Evolutionary conservation across 2,888 invertebrate species (phyloP).

Genomic region (Cyrtodaria siliqua): DNA sequence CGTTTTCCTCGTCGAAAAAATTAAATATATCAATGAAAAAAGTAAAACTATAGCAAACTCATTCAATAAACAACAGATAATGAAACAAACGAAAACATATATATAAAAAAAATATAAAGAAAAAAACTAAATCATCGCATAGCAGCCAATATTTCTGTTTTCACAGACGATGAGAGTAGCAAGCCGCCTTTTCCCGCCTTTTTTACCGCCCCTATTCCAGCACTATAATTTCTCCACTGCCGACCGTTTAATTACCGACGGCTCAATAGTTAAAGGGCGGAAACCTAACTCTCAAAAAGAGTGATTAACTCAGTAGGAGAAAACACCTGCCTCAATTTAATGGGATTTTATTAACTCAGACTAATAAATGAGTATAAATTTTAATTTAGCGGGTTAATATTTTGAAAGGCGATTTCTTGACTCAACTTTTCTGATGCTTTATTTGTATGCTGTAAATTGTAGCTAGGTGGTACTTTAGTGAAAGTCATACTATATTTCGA

Average conservation of each 20-base stretch:
- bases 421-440: no score
- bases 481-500: no score
- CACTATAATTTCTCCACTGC: conserved; percentile 22
- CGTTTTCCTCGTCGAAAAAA: no score
- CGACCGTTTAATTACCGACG: neutral
- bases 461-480: no score
- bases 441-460: no score
- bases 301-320: conserved; percentile 42
- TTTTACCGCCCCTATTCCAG: conserved; percentile 32
- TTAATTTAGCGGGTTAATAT: conserved; percentile 19
- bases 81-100: no score
- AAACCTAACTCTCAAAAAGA: conserved; percentile 10
- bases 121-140: no score
- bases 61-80: no score
- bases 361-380: conserved; percentile 33
- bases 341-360: conserved; percentile 39
- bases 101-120: no score
- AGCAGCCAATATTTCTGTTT: neutral
- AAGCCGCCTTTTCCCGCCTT: conserved; percentile 48
- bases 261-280: conserved; percentile 31
- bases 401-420: no score
- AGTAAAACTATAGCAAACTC: no score
- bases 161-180: conserved; percentile 16
- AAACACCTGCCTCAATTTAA: conserved; percentile 38
- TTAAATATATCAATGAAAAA: no score